Evolutionary conservation across 1,140 invertebrate genomes (phyloP).

Genomic region (Caenorhabditis inopinata): DNA sequence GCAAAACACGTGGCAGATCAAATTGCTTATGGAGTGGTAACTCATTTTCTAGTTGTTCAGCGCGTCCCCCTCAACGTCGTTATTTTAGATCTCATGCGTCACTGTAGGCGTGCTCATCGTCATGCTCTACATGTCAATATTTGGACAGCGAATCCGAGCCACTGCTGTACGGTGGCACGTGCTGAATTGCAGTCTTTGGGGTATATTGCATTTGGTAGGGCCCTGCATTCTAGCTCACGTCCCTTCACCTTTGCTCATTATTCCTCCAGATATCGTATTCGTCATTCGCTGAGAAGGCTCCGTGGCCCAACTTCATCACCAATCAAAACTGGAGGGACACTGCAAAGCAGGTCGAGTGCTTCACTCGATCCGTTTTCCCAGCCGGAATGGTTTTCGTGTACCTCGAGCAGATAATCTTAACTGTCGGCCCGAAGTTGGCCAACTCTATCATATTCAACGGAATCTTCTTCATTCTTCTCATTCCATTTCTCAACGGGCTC

Average conservation of each 20-base stretch:
- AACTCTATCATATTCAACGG: conserved; percentile 24
- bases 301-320: conserved; percentile 28
- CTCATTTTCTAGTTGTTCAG: not conserved
- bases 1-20: conserved; percentile 2
- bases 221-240: not conserved
- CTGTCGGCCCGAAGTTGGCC: not conserved
- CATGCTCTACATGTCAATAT: conserved; percentile 38
- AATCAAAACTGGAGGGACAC: conserved; percentile 34
- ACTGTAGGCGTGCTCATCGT: conserved; percentile 30
- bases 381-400: conserved; percentile 42
- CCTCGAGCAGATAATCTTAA: conserved; percentile 36
- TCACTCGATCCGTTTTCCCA: conserved; percentile 40
- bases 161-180: conserved; percentile 41
- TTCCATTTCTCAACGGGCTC: conserved; percentile 27
- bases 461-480: conserved; percentile 28
- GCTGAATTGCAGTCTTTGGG: conserved; percentile 39
- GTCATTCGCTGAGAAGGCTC: conserved; percentile 36
- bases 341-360: conserved; percentile 31
- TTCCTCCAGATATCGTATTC: not conserved
- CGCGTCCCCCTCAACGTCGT: not conserved
- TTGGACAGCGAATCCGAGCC: not conserved
- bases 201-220: conserved; percentile 27
- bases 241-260: too few species aligned
- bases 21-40: conserved; percentile 10
- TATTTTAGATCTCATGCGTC: conserved; percentile 7